Conservation (phyloP, 1,140 invertebrate species). For the Aphis gossypii region DNA sequence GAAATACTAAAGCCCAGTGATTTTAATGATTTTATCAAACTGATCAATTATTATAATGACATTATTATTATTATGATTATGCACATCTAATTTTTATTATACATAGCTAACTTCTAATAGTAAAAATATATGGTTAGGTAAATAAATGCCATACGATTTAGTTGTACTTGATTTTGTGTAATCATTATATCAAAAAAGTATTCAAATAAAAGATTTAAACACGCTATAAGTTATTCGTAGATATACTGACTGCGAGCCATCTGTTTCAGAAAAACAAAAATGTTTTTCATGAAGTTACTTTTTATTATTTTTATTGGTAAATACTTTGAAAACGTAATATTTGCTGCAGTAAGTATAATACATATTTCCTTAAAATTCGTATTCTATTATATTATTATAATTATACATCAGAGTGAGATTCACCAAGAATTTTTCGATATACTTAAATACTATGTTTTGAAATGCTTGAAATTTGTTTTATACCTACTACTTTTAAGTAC, state of each 20-base stretch:
- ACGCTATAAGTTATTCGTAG: neutral
- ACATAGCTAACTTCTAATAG: neutral
- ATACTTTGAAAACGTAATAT: neutral
- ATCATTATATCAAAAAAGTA: neutral
- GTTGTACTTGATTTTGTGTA: neutral
- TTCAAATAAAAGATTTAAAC: neutral
- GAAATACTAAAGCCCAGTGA: neutral
- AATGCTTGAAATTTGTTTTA: too few species aligned
- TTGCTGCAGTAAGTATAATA: neutral
- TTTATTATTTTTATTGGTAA: neutral
- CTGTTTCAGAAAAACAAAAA: neutral
- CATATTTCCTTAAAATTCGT: too few species aligned
- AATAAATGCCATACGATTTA: neutral
- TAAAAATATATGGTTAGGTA: neutral
- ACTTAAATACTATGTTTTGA: too few species aligned
- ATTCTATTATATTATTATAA: neutral
- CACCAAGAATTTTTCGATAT: too few species aligned
- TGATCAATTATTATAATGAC: neutral
- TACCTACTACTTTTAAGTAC: too few species aligned
- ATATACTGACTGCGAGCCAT: neutral
- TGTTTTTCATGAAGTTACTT: neutral
- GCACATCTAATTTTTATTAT: neutral
- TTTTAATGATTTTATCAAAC: neutral
- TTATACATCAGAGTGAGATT: too few species aligned
- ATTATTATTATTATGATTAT: constrained; percentile 19